Base-by-base conservation (phyloP, 2,888 invertebrate species). In the Gari tellinella region DNA sequence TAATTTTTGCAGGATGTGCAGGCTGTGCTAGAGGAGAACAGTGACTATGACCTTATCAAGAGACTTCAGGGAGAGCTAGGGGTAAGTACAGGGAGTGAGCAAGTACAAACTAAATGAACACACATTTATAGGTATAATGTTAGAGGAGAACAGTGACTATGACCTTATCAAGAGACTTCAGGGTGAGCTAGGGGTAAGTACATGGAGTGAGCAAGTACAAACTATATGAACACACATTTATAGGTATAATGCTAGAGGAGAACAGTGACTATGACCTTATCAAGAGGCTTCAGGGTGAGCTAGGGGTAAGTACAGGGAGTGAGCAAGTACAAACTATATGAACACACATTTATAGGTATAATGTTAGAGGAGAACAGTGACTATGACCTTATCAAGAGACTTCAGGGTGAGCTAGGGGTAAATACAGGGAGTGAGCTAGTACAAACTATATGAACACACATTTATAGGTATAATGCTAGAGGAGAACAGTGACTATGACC, bases 331-430 rank as follows among this genome's bases (percentile, higher is more conserved):
- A n/a, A n/a, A n/a, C n/a, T n/a, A n/a, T n/a, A n/a, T n/a, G n/a
- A n/a, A n/a, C n/a, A n/a, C n/a, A n/a, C n/a, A n/a, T n/a, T n/a
- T n/a, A n/a, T n/a, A n/a, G n/a, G n/a, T n/a, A n/a, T n/a, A n/a
- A n/a, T n/a, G n/a, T n/a, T n/a, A n/a, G n/a, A 82, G 43, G 81
- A 82, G 17, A 80, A 86, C 21, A 83, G 86, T 23, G 87, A 87
- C 31, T 85, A 83, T 63, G 75, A 84, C 46, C 70, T 86, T 19
- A 81, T 90, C 19, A 80, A 82, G 43, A 70, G 85, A 38, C 74
- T 90, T 17, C 77, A 87, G 65, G 83, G 81, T 31, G 90, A 90
- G 72, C 80, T 90, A 17, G 85, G 86, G 83, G 89, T 90, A 73
- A 53, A 82, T 53, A 14, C 8, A 7, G 46, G n/a, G n/a, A n/a